Percentiles rank a stretch among this genome's conserved stretches.
Conservation (phyloP, 2,888 invertebrate genomes). For the Branchellion lobata region DNA sequence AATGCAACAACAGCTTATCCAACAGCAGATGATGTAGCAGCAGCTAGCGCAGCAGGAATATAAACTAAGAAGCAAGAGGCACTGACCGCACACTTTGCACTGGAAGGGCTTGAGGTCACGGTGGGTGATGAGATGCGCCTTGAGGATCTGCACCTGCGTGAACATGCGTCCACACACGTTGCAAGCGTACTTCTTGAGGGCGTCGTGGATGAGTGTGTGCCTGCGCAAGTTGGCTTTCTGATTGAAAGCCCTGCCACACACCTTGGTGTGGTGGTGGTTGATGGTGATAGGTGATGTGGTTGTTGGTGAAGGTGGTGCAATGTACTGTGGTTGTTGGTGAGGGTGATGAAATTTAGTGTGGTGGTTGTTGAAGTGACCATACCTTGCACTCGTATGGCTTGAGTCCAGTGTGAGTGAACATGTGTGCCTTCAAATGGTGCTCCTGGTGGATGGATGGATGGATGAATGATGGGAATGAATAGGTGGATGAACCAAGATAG, state of each 20-base stretch:
- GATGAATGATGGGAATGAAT: too few relatives aligned
- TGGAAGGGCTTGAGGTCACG: conserved; percentile 61
- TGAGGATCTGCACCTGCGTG: conserved; percentile 62
- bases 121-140: conserved; percentile 62
- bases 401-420: conserved; percentile 62
- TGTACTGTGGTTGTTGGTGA: too few relatives aligned
- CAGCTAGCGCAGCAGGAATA: not conserved
- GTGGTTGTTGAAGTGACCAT: too few relatives aligned
- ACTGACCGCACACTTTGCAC: conserved; percentile 61
- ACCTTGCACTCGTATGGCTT: conserved; percentile 58
- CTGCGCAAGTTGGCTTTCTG: conserved; percentile 63
- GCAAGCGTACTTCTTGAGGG: conserved; percentile 59
- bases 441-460: conserved; percentile 56
- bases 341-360: too few relatives aligned
- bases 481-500: conserved; percentile 39
- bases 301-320: too few relatives aligned
- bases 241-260: conserved; percentile 61
- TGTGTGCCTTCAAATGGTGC: conserved; percentile 62
- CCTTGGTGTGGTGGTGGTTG: too few relatives aligned
- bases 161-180: conserved; percentile 61
- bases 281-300: too few relatives aligned
- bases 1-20: not conserved
- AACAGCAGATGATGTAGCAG: not conserved
- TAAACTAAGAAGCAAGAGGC: not conserved
- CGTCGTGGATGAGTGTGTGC: conserved; percentile 61